phyloP scores from a whole-genome alignment of 2,888 invertebrate species.

The Heliconius hortense region DNA sequence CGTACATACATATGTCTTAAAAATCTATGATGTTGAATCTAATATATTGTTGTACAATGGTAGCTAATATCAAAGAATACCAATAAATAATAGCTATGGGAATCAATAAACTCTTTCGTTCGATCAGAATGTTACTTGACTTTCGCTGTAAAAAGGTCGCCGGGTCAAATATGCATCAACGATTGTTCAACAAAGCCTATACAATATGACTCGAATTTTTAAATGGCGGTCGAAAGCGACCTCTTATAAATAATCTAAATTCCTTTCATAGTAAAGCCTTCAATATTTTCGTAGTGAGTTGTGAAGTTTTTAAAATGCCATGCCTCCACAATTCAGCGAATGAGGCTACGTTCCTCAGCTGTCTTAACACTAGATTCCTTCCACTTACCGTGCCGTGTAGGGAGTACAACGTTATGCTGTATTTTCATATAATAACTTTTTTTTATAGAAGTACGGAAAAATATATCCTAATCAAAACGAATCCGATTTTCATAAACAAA shows the following conservation, averaged over 20 bases:
- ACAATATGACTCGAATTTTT: conserved; percentile 30
- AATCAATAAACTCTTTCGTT: conserved; percentile 43
- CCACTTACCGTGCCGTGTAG: no score
- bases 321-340: no score
- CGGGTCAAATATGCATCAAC: conserved; percentile 34
- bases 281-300: not conserved
- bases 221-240: not conserved
- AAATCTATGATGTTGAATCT: not conserved
- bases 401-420: no score
- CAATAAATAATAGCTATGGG: conserved; percentile 40
- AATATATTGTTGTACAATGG: conserved; percentile 25
- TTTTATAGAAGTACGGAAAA: no score
- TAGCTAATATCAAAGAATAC: conserved; percentile 30
- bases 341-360: no score
- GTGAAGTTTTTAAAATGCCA: not conserved
- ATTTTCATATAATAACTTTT: no score
- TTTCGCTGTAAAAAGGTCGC: conserved; percentile 54
- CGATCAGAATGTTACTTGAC: conserved; percentile 46
- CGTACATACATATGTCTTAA: not conserved
- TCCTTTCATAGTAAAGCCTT: not conserved
- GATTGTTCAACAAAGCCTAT: conserved; percentile 25
- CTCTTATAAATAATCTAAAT: not conserved
- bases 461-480: not conserved
- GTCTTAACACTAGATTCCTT: no score
- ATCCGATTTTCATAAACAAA: not conserved